Base-by-base conservation (phyloP, 2,113 vertebrate species). In the Setophaga coronata region DNA sequence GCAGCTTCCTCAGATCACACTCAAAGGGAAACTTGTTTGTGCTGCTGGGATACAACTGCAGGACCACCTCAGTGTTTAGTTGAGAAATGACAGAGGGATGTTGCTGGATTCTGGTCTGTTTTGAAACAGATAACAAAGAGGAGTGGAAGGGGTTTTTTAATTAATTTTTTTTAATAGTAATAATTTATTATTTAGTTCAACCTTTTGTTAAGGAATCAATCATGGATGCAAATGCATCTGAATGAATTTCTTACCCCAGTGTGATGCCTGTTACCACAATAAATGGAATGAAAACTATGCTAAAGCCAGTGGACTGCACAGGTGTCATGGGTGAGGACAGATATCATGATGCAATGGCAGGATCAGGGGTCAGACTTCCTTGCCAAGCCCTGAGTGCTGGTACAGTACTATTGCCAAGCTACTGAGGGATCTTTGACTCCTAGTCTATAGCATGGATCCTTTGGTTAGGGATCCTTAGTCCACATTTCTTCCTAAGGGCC, bases 261-360 rank as follows among this genome's bases (percentile, higher is more conserved):
- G 0, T 18, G 19, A 54, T 29, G 11, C 20, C 10, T 29, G 24
- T 40, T 92, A 14, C 24, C 0, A 1, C 16, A 53, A 28, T 43
- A 69, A 88, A 78, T 29, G 29, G 23, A 60, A 80, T 3, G 7
- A 43, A 83, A 66, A 43, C 4, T 13, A 1, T 47, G 20, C 24
- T 29, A 54, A 67, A 77, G 43, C 12, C 69, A 31, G 40, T 2
- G 0, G 43, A 24, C 25, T 65, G 14, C 18, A 21, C 20, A 54
- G 26, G 45, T 40, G 21, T 31, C 20, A 15, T 19, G 7, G 16
- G 2, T 1, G 2, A 86, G 28, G 38, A 14, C 25, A 60, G 26
- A n/a, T 9, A 7, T 33, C 4, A 0, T 0, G 2, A 11, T 40
- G 6, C 14, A 28, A 40, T 23, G 42, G 7, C 12, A 71, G 10